phyloP scores from a whole-genome alignment of 1,140 invertebrate species.

The Rhysida immarginata region DNA sequence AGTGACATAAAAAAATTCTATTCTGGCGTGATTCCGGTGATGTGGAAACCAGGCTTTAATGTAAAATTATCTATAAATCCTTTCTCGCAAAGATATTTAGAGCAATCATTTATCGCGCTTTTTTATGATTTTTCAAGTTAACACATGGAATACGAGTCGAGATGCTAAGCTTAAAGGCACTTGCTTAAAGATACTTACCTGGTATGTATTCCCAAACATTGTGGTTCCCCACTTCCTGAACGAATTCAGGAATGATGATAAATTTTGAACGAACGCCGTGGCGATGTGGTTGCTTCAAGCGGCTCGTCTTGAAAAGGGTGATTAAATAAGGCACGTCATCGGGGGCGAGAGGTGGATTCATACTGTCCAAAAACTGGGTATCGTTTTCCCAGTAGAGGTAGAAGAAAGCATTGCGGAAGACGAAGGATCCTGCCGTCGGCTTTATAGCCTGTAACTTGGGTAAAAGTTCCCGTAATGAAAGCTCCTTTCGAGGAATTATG shows the following conservation, averaged over 20 bases:
- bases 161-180: too few species aligned
- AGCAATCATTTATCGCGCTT: too few species aligned
- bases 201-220: constrained; percentile 60
- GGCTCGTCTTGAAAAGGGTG: constrained; percentile 61
- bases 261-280: constrained; percentile 85
- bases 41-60: too few species aligned
- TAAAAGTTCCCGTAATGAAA: constrained; percentile 11
- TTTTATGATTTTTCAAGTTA: too few species aligned
- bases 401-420: constrained; percentile 84
- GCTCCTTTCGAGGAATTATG: constrained; percentile 13
- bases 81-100: too few species aligned
- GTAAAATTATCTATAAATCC: too few species aligned
- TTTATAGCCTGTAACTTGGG: constrained; percentile 11
- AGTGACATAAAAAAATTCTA: too few species aligned
- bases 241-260: constrained; percentile 60
- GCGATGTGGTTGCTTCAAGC: constrained; percentile 58
- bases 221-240: constrained; percentile 80
- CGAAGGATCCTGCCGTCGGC: constrained; percentile 30
- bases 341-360: constrained; percentile 14
- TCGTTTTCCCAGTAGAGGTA: constrained; percentile 70
- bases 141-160: too few species aligned
- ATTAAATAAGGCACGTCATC: constrained; percentile 35
- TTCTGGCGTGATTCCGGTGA: too few species aligned
- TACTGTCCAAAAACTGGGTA: constrained; percentile 8
- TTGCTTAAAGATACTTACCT: too few species aligned